These are phyloP conservation scores for Drosophila histrio DNA, from an alignment of 2,888 invertebrate genomes.

Conservation along the genomic window DNA sequence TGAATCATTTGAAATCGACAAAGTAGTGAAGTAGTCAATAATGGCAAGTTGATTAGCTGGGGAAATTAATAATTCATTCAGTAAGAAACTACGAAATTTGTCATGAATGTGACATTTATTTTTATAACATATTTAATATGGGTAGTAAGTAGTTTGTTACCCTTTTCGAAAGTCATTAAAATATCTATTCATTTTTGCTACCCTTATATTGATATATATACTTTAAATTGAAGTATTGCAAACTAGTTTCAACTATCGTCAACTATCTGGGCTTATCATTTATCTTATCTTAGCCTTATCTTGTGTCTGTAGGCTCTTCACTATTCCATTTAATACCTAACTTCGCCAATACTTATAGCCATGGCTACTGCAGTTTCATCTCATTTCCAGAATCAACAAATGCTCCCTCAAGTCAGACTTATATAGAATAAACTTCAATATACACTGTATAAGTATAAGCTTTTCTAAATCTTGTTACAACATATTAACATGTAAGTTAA, in stretches of 20 bases:
- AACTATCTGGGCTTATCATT: background rate
- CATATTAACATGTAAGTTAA: background rate
- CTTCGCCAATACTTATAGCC: background rate
- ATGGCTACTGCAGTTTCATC: background rate
- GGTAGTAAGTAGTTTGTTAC: background rate
- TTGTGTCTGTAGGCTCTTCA: background rate
- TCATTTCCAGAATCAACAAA: background rate
- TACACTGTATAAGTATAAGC: background rate
- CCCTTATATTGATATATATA: no score
- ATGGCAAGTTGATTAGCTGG: background rate
- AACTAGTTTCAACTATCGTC: background rate
- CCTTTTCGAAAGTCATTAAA: no score
- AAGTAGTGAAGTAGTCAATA: background rate
- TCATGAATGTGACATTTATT: no score
- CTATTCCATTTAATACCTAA: background rate
- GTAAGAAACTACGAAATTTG: background rate
- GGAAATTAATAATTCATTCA: background rate
- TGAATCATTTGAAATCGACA: background rate
- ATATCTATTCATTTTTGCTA: no score
- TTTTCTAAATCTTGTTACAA: background rate
- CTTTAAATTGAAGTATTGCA: no score
- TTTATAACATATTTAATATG: background rate
- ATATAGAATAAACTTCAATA: background rate
- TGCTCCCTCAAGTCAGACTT: background rate
- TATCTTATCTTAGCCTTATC: background rate